Evolutionary conservation across 2,113 vertebrate genomes (phyloP).

Genomic region (Callaeas wilsoni): DNA sequence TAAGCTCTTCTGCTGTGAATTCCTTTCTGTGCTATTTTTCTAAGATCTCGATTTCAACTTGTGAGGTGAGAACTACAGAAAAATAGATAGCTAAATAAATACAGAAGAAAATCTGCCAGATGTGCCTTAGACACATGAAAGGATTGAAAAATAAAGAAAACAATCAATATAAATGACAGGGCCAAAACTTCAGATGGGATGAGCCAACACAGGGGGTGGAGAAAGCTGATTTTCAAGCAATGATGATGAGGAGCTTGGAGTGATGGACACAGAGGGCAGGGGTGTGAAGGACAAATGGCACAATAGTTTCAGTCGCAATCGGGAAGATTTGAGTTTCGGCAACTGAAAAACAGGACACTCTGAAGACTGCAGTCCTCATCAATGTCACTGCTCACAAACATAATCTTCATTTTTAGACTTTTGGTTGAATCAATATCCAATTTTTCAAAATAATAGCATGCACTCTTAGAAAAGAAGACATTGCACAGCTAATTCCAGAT

Average conservation of each 20-base stretch:
- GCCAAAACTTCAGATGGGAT: neutral
- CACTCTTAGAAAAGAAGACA: neutral
- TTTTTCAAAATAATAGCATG: neutral
- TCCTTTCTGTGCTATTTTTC: neutral
- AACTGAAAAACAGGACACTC: neutral
- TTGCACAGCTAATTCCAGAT: neutral
- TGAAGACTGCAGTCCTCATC: neutral
- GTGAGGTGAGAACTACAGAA: neutral
- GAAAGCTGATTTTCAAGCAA: neutral
- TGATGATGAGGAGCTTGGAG: neutral
- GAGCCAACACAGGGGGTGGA: neutral
- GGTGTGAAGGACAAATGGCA: neutral
- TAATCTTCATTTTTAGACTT: neutral
- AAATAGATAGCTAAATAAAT: neutral
- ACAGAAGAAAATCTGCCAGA: neutral
- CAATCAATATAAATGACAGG: neutral
- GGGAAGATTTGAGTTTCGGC: neutral
- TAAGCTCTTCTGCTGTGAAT: neutral
- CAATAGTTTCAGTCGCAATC: neutral
- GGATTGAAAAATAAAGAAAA: neutral
- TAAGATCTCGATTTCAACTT: neutral
- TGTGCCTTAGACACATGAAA: neutral
- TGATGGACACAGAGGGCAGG: neutral
- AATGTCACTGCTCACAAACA: neutral
- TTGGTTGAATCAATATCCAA: neutral